Base-by-base conservation (phyloP, 2,888 invertebrate genomes). In the Pomacea canaliculata region DNA sequence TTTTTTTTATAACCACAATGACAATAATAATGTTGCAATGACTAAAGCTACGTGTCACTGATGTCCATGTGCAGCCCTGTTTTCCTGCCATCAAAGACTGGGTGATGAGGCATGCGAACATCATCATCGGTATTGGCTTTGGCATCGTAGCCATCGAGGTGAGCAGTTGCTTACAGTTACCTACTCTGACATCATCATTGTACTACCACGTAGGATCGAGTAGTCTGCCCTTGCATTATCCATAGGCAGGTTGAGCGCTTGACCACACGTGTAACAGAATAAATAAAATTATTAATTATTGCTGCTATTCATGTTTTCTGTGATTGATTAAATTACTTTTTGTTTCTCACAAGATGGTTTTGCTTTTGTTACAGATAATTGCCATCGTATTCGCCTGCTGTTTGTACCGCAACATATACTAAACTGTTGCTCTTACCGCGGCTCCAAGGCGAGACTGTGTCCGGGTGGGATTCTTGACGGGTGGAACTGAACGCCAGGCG, bases 381-480 rank as follows among this genome's bases (percentile, higher is more conserved):
- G 65, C 65, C 16, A 62, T 72, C 37, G 8, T 66, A 18, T 72
- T 72, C 51, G 72, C 72, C 12, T 63, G 63, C 65, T 72, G 72
- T 19, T 49, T 72, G n/a, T 65, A 51, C 51, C 63, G 51, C 23
- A n/a, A 49, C 49, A 72, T 72, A 18, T 16, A 65, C 49, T n/a
- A 66, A 63, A 72, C 37, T 4, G 51, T 13, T 10, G 16, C 16
- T 16, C 10, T 37, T 37, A 37, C 37, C 37, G 4, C 37, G 5
- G 37, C 37, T 37, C 5, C 37, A 37, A 1, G 37, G 37, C 5
- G 37, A 37, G 1, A 37, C 37, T 37, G 37, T 37, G 37, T 37
- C 37, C 5, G 37, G 37, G 5, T 5, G 37, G 37, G 37, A 37
- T 37, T 37, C 37, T 5, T 37, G 37, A 37, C 37, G 3, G 37